Evolutionary conservation across 2,797 vertebrate species (phyloP).

Genomic region (Alectoris magna): DNA sequence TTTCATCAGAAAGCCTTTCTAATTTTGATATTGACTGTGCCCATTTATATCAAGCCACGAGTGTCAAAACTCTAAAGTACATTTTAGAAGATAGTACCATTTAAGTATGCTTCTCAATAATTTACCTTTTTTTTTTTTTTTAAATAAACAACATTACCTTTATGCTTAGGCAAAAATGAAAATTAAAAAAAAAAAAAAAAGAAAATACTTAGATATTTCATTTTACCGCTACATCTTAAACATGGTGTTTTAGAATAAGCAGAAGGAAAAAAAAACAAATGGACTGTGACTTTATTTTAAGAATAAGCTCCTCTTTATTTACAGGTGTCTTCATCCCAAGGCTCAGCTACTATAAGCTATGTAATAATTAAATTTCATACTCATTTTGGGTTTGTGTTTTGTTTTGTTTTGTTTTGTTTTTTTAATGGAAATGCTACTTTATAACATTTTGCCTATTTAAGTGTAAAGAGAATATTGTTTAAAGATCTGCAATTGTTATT

Average conservation of each 20-base stretch:
- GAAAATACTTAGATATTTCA: conserved; percentile 3
- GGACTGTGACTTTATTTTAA: conserved; percentile 87
- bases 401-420: not conserved
- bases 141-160: conserved; percentile 21
- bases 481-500: not conserved
- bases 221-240: conserved; percentile 48
- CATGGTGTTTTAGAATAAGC: conserved; percentile 59
- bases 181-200: not conserved
- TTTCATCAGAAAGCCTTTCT: not conserved
- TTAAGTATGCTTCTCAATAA: not conserved
- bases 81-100: conserved; percentile 7
- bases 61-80: conserved; percentile 39
- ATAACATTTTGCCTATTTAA: conserved; percentile 8
- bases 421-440: not conserved
- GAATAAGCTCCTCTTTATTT: conserved; percentile 46
- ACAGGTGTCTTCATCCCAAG: conserved; percentile 51
- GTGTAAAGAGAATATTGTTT: not conserved
- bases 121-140: conserved; percentile 18
- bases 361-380: not conserved
- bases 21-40: conserved; percentile 77
- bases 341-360: not conserved
- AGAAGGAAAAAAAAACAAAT: conserved; percentile 68
- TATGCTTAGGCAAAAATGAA: conserved; percentile 52
- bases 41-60: conserved; percentile 78
- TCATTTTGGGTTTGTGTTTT: not conserved